These are phyloP conservation scores for Drosophila percnosoma DNA, from an alignment of 2,888 invertebrate genomes.

Conservation along the genomic window DNA sequence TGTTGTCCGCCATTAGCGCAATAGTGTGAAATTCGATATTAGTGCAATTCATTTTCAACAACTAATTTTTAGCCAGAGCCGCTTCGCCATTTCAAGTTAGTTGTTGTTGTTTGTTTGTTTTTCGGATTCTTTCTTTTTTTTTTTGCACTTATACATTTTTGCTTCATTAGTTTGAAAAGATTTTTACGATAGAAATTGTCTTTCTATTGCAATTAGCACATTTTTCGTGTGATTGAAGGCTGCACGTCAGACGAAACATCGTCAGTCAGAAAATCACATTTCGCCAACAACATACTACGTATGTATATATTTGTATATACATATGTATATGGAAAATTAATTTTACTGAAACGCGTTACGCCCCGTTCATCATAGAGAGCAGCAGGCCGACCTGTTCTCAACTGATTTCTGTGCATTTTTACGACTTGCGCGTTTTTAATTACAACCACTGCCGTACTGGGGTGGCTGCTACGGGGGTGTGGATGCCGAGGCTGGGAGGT, in stretches of 20 bases:
- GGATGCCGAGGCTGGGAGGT: conserved; percentile 3
- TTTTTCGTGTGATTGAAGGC: conserved; percentile 74
- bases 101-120: conserved; percentile 27
- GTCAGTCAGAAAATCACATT: conserved; percentile 39
- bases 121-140: conserved; percentile 23
- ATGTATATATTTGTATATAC: neutral
- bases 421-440: conserved; percentile 76
- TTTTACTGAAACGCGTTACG: conserved; percentile 62
- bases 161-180: conserved; percentile 69
- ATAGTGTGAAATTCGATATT: conserved; percentile 81
- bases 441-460: conserved; percentile 66
- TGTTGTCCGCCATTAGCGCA: conserved; percentile 76
- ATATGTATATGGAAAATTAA: conserved; percentile 70
- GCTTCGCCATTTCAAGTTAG: conserved; percentile 45
- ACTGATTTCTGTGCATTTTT: conserved; percentile 63
- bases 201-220: conserved; percentile 78
- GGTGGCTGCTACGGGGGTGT: conserved; percentile 22
- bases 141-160: conserved; percentile 44
- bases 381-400: conserved; percentile 58
- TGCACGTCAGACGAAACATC: conserved; percentile 54
- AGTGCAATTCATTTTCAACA: conserved; percentile 81
- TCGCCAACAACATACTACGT: conserved; percentile 10
- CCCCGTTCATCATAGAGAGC: conserved; percentile 51
- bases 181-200: conserved; percentile 76
- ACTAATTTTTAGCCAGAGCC: conserved; percentile 69